phyloP scores from a whole-genome alignment of 2,888 invertebrate genomes.

The Chymomyza fuscimana region DNA sequence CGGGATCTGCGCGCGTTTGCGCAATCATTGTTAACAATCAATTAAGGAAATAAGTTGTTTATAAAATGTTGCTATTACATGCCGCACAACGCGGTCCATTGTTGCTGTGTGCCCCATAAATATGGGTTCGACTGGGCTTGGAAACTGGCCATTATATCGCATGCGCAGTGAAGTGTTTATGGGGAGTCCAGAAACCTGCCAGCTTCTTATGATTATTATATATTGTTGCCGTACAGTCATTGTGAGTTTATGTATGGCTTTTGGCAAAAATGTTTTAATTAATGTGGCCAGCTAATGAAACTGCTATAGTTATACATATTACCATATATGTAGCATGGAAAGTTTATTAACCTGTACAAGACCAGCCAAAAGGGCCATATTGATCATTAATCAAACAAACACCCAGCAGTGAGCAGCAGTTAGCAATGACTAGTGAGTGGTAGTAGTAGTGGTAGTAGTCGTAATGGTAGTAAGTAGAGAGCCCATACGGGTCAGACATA shows the following conservation, averaged over 20 bases:
- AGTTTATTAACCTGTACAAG: constrained; percentile 64
- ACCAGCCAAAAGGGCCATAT: constrained; percentile 17
- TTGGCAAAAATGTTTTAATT: constrained; percentile 67
- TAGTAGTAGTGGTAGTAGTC: too few species aligned
- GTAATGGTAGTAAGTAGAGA: constrained; percentile 14
- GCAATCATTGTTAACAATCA: constrained; percentile 77
- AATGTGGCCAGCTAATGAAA: constrained; percentile 68
- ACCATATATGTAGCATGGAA: constrained; percentile 56
- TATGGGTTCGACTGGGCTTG: constrained; percentile 44
- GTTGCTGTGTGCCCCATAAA: constrained; percentile 49
- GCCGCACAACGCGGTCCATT: constrained; percentile 34
- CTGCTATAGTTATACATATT: constrained; percentile 66
- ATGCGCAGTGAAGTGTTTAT: constrained; percentile 5
- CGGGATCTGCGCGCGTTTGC: constrained; percentile 27
- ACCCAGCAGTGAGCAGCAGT: neutral
- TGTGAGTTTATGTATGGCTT: constrained; percentile 32
- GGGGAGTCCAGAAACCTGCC: constrained; percentile 6
- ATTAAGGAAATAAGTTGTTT: constrained; percentile 77
- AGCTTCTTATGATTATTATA: too few species aligned
- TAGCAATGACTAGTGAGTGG: too few species aligned
- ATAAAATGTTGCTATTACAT: constrained; percentile 76
- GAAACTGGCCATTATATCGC: neutral
- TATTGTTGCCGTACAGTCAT: constrained; percentile 33
- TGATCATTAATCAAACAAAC: neutral
- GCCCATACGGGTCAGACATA: constrained; percentile 54